phyloP scores from a whole-genome alignment of 2,113 vertebrate species.

The Arenaria interpres region DNA sequence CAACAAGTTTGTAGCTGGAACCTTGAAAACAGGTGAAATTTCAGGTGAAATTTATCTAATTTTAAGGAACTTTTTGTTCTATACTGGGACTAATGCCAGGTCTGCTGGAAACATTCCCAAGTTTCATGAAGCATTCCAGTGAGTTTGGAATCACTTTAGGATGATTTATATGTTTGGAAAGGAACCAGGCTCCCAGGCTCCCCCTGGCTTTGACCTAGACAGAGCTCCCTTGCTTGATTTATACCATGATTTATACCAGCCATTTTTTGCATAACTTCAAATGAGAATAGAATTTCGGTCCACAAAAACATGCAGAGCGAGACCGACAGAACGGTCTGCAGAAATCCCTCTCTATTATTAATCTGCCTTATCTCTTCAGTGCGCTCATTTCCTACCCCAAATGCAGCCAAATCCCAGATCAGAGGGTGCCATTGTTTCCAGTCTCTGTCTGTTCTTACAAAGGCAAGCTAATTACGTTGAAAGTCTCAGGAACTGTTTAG shows the following conservation, averaged over 20 bases:
- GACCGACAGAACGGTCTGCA: not conserved
- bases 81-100: not conserved
- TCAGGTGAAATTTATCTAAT: not conserved
- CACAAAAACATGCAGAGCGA: not conserved
- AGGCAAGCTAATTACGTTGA: not conserved
- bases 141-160: slow-evolving; percentile 47
- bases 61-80: slow-evolving; percentile 1
- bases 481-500: not conserved
- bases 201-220: slow-evolving; percentile 51
- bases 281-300: not conserved
- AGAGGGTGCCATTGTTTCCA: slow-evolving; percentile 14
- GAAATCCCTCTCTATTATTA: slow-evolving; percentile 3
- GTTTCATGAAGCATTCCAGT: not conserved
- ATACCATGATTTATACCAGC: not conserved
- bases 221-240: not conserved
- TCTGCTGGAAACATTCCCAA: slow-evolving; percentile 39
- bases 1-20: not conserved
- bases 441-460: not conserved
- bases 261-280: not conserved
- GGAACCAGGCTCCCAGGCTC: slow-evolving; percentile 31
- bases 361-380: slow-evolving; percentile 3
- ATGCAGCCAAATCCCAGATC: slow-evolving; percentile 26
- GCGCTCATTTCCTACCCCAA: slow-evolving; percentile 18
- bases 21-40: not conserved
- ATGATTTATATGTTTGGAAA: slow-evolving; percentile 58